phyloP scores from a whole-genome alignment of 2,888 invertebrate species.

The Saturnia japonica region DNA sequence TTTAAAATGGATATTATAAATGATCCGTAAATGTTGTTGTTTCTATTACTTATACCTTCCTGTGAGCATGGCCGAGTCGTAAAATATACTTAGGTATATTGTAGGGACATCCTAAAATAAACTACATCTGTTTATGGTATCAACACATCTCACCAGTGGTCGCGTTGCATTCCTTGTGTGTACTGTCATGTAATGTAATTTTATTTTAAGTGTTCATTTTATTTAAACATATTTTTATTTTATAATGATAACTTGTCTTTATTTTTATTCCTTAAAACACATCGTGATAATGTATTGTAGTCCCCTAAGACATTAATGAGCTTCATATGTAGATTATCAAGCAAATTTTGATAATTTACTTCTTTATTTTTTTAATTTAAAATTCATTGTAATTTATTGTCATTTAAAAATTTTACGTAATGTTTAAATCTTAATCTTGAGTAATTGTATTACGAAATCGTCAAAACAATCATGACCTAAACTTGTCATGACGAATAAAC shows the following conservation, averaged over 20 bases:
- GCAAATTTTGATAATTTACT: neutral
- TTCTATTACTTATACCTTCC: conserved; percentile 74
- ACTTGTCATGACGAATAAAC: conserved; percentile 34
- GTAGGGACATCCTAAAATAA: conserved; percentile 67
- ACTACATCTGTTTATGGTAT: conserved; percentile 62
- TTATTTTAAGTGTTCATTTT: conserved; percentile 28
- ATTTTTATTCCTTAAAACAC: neutral
- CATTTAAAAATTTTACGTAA: neutral
- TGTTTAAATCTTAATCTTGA: neutral
- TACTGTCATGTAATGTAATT: conserved; percentile 36
- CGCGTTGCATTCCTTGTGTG: conserved; percentile 35
- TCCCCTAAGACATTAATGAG: neutral
- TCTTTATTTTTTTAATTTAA: neutral
- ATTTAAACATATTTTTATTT: conserved; percentile 15
- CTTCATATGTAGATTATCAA: neutral
- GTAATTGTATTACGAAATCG: conserved; percentile 21
- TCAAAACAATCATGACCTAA: conserved; percentile 36
- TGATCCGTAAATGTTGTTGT: conserved; percentile 63
- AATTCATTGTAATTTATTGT: neutral
- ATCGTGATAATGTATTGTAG: neutral
- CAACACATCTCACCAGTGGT: conserved; percentile 38
- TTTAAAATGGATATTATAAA: conserved; percentile 56
- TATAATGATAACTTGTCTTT: conserved; percentile 19
- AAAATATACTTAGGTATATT: conserved; percentile 52
- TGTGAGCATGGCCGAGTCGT: conserved; percentile 58